Percentiles rank a stretch among this genome's conserved stretches.
Evolutionary conservation across 2,797 vertebrate species (phyloP).

Genomic region (Anas bahamensis): DNA sequence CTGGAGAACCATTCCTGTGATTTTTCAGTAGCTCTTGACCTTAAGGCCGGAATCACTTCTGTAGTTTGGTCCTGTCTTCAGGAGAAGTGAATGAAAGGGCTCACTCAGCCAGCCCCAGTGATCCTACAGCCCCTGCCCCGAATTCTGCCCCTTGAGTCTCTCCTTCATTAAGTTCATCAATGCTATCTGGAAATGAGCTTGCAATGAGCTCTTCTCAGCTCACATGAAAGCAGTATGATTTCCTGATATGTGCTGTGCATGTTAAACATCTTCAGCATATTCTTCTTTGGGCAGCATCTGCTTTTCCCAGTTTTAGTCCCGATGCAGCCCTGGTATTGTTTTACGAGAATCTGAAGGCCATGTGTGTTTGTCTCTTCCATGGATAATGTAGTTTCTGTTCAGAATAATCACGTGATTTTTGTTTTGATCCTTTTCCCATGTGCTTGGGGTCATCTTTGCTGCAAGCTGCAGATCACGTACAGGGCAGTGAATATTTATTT

Average conservation of each 20-base stretch:
- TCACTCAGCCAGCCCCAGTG: neutral
- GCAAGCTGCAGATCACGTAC: conserved; percentile 48
- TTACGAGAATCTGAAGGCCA: conserved; percentile 44
- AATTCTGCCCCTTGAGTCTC: neutral
- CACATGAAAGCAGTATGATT: neutral
- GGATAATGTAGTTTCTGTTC: conserved; percentile 21
- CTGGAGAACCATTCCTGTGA: neutral
- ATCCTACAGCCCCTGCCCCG: neutral
- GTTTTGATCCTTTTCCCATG: conserved; percentile 67
- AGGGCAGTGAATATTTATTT: neutral
- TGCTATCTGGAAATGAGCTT: neutral
- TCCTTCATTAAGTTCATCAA: neutral
- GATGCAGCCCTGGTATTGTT: conserved; percentile 62
- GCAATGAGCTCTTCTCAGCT: neutral
- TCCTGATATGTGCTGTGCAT: conserved; percentile 2
- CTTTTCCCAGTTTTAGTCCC: conserved; percentile 34
- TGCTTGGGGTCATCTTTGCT: conserved; percentile 46
- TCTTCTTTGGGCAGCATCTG: conserved; percentile 50
- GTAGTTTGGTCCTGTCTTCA: neutral
- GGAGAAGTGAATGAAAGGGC: neutral
- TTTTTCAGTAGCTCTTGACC: neutral
- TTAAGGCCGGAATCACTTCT: neutral
- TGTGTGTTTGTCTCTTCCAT: conserved; percentile 52
- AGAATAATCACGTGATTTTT: conserved; percentile 19
- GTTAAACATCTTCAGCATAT: neutral